Percentiles rank a stretch among this genome's conserved stretches.
These are phyloP conservation scores for Spodoptera littoralis DNA, from an alignment of 2,888 invertebrate genomes.

Conservation along the genomic window DNA sequence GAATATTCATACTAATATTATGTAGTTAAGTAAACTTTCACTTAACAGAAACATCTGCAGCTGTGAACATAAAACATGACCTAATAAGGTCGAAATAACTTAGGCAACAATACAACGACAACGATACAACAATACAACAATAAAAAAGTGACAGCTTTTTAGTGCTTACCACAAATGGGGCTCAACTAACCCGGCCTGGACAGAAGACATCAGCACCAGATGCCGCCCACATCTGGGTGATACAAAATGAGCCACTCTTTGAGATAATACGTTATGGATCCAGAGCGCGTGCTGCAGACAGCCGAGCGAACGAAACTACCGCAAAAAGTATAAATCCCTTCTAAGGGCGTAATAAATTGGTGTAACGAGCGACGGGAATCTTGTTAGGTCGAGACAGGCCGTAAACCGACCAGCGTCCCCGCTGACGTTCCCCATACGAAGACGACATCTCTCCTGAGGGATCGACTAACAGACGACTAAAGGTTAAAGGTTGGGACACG, in stretches of 20 bases:
- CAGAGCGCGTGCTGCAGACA: slow-evolving; percentile 57
- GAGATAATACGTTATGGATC: slow-evolving; percentile 45
- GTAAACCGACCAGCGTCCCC: slow-evolving; percentile 60
- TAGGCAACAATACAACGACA: slow-evolving; percentile 5
- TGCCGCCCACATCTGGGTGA: slow-evolving; percentile 45
- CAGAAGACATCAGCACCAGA: slow-evolving; percentile 48
- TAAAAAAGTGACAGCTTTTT: slow-evolving; percentile 38
- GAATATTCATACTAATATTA: no score
- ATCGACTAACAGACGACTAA: slow-evolving; percentile 23
- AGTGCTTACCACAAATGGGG: slow-evolving; percentile 21
- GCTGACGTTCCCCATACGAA: slow-evolving; percentile 30
- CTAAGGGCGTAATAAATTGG: slow-evolving; percentile 80
- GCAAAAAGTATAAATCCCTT: slow-evolving; percentile 79
- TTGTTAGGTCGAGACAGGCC: slow-evolving; percentile 73
- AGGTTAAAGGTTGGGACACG: slow-evolving; percentile 52
- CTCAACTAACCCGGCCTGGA: slow-evolving; percentile 24
- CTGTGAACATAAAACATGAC: neutral
- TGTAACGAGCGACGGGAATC: slow-evolving; percentile 76
- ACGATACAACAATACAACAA: slow-evolving; percentile 5
- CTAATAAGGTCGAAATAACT: slow-evolving; percentile 7
- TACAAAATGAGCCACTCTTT: slow-evolving; percentile 51
- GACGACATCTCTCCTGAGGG: slow-evolving; percentile 28
- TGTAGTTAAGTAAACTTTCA: no score
- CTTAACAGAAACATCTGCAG: slow-evolving; percentile 1
- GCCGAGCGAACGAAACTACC: slow-evolving; percentile 64